A percentile compares a stretch with the other conserved stretches of the same genome.
phyloP scores from a whole-genome alignment of 2,797 vertebrate genomes.

The Myoxocephalus aenaeus region DNA sequence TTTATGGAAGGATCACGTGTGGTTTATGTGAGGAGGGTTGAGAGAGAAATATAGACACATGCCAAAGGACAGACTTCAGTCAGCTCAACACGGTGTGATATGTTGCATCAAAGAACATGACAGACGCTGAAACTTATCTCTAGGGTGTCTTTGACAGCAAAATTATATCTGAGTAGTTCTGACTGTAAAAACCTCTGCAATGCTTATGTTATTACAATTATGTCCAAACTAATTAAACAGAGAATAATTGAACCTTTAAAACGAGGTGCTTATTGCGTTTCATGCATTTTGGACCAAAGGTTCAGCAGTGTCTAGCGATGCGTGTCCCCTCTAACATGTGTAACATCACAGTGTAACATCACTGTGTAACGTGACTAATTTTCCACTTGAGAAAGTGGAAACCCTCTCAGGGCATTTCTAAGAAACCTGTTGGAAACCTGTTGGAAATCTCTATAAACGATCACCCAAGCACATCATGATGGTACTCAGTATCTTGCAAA shows the following conservation, averaged over 20 bases:
- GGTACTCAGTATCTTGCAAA: background rate
- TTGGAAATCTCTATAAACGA: conserved; percentile 24
- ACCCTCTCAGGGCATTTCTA: conserved; percentile 14
- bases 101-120: background rate
- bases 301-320: background rate
- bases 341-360: background rate
- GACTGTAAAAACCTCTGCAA: background rate
- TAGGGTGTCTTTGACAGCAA: conserved; percentile 16
- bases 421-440: conserved; percentile 8
- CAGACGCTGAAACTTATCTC: background rate
- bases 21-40: background rate
- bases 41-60: conserved; percentile 5
- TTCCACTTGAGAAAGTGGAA: conserved; percentile 15
- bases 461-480: conserved; percentile 1
- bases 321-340: background rate
- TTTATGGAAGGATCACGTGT: background rate
- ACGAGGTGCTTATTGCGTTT: background rate
- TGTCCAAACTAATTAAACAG: conserved; percentile 19
- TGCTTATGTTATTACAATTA: conserved; percentile 15
- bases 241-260: background rate
- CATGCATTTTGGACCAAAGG: background rate
- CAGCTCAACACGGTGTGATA: conserved; percentile 1
- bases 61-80: background rate
- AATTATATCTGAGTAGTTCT: conserved; percentile 13
- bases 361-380: no score